Evolutionary conservation across 2,797 vertebrate genomes (phyloP), one percentile per base, ranked within the genome.

Genomic region (Carduelis carduelis): DNA sequence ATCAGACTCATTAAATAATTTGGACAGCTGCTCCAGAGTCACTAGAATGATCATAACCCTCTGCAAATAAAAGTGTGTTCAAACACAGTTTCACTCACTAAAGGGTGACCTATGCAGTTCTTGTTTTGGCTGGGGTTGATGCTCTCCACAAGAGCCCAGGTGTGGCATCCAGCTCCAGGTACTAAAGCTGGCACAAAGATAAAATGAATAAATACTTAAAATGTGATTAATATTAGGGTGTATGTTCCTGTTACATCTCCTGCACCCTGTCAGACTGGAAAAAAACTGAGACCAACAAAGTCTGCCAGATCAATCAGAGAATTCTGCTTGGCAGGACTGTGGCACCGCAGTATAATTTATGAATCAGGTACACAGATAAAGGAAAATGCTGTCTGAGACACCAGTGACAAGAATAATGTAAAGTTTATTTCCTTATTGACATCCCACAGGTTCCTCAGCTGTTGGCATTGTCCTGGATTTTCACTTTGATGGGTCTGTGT

Each of bases 111-210:
- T 46, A 4, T 16, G 8, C 18, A 52, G 32, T 18, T 20, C 8
- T 68, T 64, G 7, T 19, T 30, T 23, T 61, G 16, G 14, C 59
- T 55, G 16, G 24, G 16, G 9, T 52, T 66, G 6, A 26, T 50
- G 23, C 9, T n/a, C 27, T 76, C 41, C 3, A 0, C 12, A 76
- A 32, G 24, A 72, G 30, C 32, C 34, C 32, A 52, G 19, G 4
- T 0, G 0, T 24, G 16, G 18, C 26, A 57, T 23, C 24, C 49
- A 68, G 55, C 6, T 60, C 65, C 56, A 65, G 46, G 34, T 41
- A 41, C 13, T 3, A 21, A 22, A 47, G 32, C 35, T 22, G 1
- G 2, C 6, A 3, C 2, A n/a, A 60, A 44, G 6, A 22, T 35
- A 19, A 84, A 77, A 65, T 30, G 69, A 80, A 71, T 9, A 41